Evolutionary conservation across 2,797 vertebrate species (phyloP), one percentile per base, ranked within the genome.

Genomic region (Argyrosomus regius): DNA sequence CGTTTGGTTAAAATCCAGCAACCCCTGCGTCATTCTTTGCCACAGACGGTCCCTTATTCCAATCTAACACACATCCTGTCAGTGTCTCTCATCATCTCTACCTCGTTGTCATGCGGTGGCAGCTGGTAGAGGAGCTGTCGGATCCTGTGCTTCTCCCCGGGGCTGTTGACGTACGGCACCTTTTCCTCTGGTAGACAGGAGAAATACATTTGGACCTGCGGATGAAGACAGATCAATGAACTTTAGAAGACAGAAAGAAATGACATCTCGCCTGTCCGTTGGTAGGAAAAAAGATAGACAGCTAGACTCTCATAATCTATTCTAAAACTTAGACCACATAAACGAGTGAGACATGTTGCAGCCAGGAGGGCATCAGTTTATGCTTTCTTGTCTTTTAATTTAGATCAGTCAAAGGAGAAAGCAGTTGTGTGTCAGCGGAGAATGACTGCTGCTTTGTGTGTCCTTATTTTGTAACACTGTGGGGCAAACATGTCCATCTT

Each of bases 111-210:
- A 0, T 99, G 97, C 0, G 98, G 98, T 0, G 98, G 98, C 88
- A 99, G 96, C 93, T 99, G 98, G 94, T 98, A 98, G 57, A 99
- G 95, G 57, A 99, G 97, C 88, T 99, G 98, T 89, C 97, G 97
- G 89, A 99, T 97, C 54, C 98, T 88, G 89, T 97, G 95, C 82
- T 99, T 99, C 93, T 99, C 98, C 87, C 98, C 98, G 2, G 96
- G 96, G 83, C 98, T 99, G 95, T 97, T 99, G 78, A 99, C 94
- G 0, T 99, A 99, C 6, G 98, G 98, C 79, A 99, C 95, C 90
- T 98, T 99, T 59, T 99, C 98, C 82, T 99, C 98, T 0, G 98
- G 97, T 68, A 99, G 93, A 84, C 96, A 97, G 74, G 97, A 96
- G n/a, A 99, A 99, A 90, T 99, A 99, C 83, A 98, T 95, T 94